Base-by-base conservation (phyloP, 2,888 invertebrate genomes). In the Sacculina carcini region DNA sequence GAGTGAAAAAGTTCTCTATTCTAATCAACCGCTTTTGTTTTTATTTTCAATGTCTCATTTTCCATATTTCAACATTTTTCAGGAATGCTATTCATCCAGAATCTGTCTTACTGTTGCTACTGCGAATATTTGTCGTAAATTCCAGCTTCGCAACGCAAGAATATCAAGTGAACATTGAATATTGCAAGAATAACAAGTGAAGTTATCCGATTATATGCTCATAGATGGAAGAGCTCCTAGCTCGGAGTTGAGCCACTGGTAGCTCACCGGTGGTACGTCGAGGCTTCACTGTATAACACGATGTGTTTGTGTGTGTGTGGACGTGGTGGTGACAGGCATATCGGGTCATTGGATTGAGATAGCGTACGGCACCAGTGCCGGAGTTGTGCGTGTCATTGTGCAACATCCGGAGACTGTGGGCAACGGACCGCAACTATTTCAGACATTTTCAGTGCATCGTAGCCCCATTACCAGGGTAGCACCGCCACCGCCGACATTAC, bases 281-380 rank as follows among this genome's bases (percentile, higher is more conserved):
- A 16, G 36, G n/a, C n/a, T 6, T n/a, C 36, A 3, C 2, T 3
- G 36, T n/a, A 6, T 3, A 6, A 12, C n/a, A 5, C 3, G 36
- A 2, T 6, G 36, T 16, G n/a, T 2, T 5, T n/a, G 12, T 6
- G 36, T 3, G 5, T n/a, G n/a, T n/a, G 12, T 26, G 21, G 23
- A 6, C 26, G 10, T 16, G 26, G 44, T 31, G 44, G 49, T 55
- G 58, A 26, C 63, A 87, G 90, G 85, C 72, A 71, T 90, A 53
- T 89, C 89, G 67, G 94, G 94, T 42, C 96, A 96, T 67, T 96
- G 96, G 94, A 92, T 98, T 61, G 98, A 98, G 69, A 96, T 98
- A 60, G 98, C 96, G 0, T 98, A 98, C 65, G 98, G 96, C 3
- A 98, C 96, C 0, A 79, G 82, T 58, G 84, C 83, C 10, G 96